phyloP scores from a whole-genome alignment of 2,888 invertebrate genomes.

The Pseudanteris insignis region DNA sequence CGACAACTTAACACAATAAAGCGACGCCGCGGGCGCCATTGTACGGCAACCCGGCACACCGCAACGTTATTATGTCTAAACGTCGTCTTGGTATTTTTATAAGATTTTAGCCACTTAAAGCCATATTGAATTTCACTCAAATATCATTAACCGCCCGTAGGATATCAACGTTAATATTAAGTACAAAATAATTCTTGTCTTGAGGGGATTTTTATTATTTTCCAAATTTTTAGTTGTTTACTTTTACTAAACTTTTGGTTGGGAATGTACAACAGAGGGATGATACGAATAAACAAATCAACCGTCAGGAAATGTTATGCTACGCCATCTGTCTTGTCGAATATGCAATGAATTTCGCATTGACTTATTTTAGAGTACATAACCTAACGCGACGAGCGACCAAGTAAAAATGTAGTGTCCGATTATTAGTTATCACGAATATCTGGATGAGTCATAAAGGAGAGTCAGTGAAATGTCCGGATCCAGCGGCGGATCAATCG shows the following conservation, averaged over 20 bases:
- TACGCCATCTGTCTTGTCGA: neutral
- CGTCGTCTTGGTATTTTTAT: constrained; percentile 12
- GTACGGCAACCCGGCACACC: constrained; percentile 30
- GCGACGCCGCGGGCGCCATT: constrained; percentile 28
- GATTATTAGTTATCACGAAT: neutral
- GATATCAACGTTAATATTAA: too few species aligned
- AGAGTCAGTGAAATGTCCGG: constrained; percentile 51
- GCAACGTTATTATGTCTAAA: constrained; percentile 26
- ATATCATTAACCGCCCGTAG: too few species aligned
- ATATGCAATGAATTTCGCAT: neutral
- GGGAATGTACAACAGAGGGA: too few species aligned
- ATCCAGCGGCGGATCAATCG: constrained; percentile 58
- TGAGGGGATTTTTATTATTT: too few species aligned
- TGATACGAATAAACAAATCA: too few species aligned
- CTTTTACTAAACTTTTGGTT: too few species aligned
- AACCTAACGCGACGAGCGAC: too few species aligned
- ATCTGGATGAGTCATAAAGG: constrained; percentile 30
- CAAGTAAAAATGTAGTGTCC: constrained; percentile 2
- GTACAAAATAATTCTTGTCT: too few species aligned
- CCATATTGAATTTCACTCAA: constrained; percentile 2
- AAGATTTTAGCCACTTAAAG: constrained; percentile 11
- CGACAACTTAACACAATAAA: constrained; percentile 20
- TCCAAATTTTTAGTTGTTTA: too few species aligned
- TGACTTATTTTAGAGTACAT: neutral
- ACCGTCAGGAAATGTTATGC: neutral